Evolutionary conservation across 1,140 invertebrate genomes (phyloP).

Genomic region (Lepidurus arcticus): DNA sequence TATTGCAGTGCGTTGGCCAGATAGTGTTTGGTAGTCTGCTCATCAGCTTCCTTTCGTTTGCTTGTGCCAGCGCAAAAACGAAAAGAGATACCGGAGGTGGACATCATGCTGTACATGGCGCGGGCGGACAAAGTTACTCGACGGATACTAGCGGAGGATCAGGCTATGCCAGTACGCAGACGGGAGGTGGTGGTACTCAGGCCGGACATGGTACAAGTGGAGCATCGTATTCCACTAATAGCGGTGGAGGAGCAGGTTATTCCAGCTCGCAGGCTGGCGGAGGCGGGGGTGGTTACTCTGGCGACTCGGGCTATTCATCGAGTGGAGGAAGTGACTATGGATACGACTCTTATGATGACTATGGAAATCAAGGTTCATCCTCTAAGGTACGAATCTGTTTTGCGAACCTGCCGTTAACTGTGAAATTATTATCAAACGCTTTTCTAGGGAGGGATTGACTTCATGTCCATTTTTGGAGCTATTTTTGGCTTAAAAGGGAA

Average conservation of each 20-base stretch:
- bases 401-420: too few species aligned
- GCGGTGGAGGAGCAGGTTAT: not conserved
- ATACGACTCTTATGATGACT: not conserved
- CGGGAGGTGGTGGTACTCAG: too few species aligned
- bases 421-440: not conserved
- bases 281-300: not conserved
- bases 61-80: not conserved
- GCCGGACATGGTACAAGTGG: too few species aligned
- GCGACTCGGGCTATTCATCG: not conserved
- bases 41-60: not conserved
- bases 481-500: slow-evolving; percentile 8
- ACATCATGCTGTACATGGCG: too few species aligned
- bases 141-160: too few species aligned
- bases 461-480: not conserved
- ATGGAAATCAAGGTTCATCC: not conserved
- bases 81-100: not conserved
- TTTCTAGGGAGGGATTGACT: not conserved
- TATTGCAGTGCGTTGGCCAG: not conserved
- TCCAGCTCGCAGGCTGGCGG: not conserved
- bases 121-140: too few species aligned
- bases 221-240: too few species aligned
- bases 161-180: too few species aligned
- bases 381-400: not conserved
- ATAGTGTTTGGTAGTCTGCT: not conserved
- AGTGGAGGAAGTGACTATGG: not conserved